A percentile compares a stretch with the other conserved stretches of the same genome.
Conservation (phyloP, 2,113 vertebrate genomes). For the Indri indri region DNA sequence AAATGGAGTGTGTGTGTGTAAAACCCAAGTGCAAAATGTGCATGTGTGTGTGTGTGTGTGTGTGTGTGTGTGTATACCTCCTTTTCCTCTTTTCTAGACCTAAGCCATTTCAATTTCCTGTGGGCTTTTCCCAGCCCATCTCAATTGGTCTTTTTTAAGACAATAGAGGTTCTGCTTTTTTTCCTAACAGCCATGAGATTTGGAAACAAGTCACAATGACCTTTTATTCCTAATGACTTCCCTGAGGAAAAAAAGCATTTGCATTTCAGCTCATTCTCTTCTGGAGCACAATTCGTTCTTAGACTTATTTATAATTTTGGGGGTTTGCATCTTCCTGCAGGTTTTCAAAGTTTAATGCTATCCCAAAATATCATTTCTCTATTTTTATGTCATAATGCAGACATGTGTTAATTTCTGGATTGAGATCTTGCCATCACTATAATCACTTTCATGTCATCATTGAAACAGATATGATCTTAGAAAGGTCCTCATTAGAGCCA, state of each 20-base stretch:
- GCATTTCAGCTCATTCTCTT: constrained; percentile 43
- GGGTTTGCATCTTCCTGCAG: background rate
- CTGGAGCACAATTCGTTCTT: background rate
- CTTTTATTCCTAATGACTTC: constrained; percentile 44
- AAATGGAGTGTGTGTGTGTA: background rate
- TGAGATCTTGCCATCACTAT: background rate
- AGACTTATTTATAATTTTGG: constrained; percentile 27
- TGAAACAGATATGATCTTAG: background rate
- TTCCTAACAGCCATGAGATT: background rate
- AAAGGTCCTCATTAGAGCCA: constrained; percentile 3
- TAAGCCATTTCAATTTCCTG: background rate
- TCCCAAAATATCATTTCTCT: background rate
- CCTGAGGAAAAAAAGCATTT: background rate
- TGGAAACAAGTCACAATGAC: background rate
- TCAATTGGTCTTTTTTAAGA: background rate
- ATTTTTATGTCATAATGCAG: background rate
- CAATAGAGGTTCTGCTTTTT: background rate
- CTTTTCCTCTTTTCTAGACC: background rate
- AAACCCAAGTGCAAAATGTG: background rate
- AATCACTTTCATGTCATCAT: background rate
- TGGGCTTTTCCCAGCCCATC: background rate
- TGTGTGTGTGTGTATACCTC: background rate
- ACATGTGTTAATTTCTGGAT: background rate
- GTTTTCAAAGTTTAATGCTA: background rate
- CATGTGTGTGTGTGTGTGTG: background rate